Conservation (phyloP, 2,113 vertebrate species). For the Ciconia boyciana region DNA sequence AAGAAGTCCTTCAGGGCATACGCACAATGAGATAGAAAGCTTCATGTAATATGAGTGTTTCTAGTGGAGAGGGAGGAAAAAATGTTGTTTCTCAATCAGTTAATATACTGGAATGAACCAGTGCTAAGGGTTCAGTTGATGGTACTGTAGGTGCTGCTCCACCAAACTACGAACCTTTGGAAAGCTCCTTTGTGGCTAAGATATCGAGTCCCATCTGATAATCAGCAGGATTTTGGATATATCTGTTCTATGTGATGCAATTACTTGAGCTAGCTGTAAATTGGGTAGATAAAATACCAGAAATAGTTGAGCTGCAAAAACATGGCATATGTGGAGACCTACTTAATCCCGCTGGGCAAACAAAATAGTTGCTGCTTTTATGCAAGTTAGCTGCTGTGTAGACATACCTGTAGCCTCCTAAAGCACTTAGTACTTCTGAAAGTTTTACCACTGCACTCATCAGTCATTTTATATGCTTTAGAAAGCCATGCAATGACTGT, state of each 20-base stretch:
- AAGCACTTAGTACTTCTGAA: slow-evolving; percentile 35
- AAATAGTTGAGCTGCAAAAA: background rate
- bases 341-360: background rate
- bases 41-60: background rate
- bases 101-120: background rate
- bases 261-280: background rate
- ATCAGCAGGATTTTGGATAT: background rate
- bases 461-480: slow-evolving; percentile 48
- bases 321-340: background rate
- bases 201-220: background rate
- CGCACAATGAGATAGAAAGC: background rate
- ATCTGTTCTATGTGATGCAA: background rate
- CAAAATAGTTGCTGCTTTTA: background rate
- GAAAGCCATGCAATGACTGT: slow-evolving; percentile 32
- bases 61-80: background rate
- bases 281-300: slow-evolving; percentile 1
- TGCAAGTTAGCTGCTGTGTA: slow-evolving; percentile 16
- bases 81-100: background rate
- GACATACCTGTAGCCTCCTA: slow-evolving; percentile 35
- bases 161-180: background rate
- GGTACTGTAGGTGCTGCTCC: background rate
- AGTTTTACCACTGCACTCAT: slow-evolving; percentile 25
- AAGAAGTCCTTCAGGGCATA: background rate
- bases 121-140: background rate
- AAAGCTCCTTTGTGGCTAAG: background rate